Conservation (phyloP, 2,797 vertebrate genomes). For the Centroberyx gerrardi region DNA sequence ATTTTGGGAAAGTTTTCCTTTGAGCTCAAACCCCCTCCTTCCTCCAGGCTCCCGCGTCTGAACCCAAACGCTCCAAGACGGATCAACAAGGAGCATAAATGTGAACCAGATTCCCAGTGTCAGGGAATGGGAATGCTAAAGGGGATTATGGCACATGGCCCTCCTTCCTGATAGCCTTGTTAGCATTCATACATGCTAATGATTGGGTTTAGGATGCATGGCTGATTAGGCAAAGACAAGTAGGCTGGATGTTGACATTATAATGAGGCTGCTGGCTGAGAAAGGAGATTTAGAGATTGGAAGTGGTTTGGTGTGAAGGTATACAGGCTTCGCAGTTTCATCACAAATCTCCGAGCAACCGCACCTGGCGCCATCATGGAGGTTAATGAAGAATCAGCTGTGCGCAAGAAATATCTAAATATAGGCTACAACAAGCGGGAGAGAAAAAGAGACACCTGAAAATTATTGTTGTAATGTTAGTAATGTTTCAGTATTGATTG, state of each 20-base stretch:
- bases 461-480: too few species aligned
- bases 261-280: conserved; percentile 41
- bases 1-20: background rate
- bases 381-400: background rate
- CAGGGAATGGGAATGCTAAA: conserved; percentile 39
- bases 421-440: too few species aligned
- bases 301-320: conserved; percentile 20
- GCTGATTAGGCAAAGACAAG: conserved; percentile 53
- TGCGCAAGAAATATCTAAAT: too few species aligned
- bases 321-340: background rate
- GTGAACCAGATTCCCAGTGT: conserved; percentile 56
- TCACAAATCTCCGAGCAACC: background rate
- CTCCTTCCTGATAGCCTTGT: conserved; percentile 54
- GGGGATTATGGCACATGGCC: conserved; percentile 48
- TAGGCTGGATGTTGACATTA: conserved; percentile 23
- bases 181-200: conserved; percentile 70
- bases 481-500: too few species aligned
- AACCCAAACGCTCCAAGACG: conserved; percentile 37
- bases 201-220: conserved; percentile 53
- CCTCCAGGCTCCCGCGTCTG: conserved; percentile 12
- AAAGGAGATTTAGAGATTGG: conserved; percentile 36
- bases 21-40: conserved; percentile 12
- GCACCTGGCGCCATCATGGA: conserved; percentile 23
- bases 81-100: conserved; percentile 49
- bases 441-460: too few species aligned